Conservation (phyloP, 2,888 invertebrate species). For the Taenaris catops region DNA sequence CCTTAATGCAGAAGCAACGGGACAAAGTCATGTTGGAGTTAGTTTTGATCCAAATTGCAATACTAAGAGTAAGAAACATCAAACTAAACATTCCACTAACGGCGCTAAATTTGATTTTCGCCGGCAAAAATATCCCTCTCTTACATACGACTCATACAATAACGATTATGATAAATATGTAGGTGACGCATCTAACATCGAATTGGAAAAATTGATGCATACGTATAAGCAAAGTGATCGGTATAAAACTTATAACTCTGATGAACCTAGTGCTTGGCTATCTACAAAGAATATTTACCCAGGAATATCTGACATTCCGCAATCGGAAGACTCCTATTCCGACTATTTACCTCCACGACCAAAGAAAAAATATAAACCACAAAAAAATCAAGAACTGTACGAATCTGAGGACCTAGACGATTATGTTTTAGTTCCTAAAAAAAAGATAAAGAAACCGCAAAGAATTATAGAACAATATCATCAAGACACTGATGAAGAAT, state of each 20-base stretch:
- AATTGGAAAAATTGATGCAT: constrained; percentile 48
- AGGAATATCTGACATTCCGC: constrained; percentile 42
- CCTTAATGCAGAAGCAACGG: constrained; percentile 35
- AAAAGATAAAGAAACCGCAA: constrained; percentile 52
- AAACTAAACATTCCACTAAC: constrained; percentile 41
- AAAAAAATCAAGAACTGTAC: constrained; percentile 44
- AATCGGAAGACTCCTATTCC: constrained; percentile 43
- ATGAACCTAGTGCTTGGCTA: constrained; percentile 38
- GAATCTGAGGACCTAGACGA: constrained; percentile 54
- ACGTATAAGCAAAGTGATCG: constrained; percentile 37
- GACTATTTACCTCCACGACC: constrained; percentile 52
- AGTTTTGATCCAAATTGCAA: constrained; percentile 60
- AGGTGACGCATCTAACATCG: constrained; percentile 44
- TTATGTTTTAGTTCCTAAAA: constrained; percentile 63
- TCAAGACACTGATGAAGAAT: constrained; percentile 52
- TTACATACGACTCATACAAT: constrained; percentile 40
- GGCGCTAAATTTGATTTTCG: constrained; percentile 43
- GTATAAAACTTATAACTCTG: constrained; percentile 45
- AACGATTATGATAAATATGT: constrained; percentile 51
- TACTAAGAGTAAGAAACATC: constrained; percentile 54
- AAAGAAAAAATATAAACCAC: constrained; percentile 54
- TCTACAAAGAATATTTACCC: constrained; percentile 39
- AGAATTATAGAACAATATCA: constrained; percentile 46
- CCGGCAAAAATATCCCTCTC: constrained; percentile 46
- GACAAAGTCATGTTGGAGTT: constrained; percentile 56